A percentile compares a stretch with the other conserved stretches of the same genome.
Conservation (phyloP, 2,888 invertebrate genomes). For the Zaprionus obscuricornis region DNA sequence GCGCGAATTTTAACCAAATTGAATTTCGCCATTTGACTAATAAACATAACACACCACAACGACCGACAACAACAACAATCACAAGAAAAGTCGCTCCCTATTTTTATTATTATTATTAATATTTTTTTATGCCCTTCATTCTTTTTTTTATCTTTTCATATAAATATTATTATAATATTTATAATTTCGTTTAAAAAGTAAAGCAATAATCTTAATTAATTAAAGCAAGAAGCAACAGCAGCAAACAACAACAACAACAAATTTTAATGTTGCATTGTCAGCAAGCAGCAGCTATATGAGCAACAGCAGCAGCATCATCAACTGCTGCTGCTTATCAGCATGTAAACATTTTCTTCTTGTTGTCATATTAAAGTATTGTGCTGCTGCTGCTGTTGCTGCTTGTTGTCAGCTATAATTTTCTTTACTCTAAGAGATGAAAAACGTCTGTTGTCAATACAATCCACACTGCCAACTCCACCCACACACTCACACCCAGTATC, state of each 20-base stretch:
- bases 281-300: background rate
- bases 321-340: constrained; percentile 44
- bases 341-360: constrained; percentile 52
- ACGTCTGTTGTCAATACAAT: too few relatives aligned
- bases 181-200: too few relatives aligned
- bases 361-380: constrained; percentile 14
- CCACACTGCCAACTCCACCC: constrained; percentile 2
- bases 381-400: background rate
- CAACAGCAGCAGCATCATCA: background rate
- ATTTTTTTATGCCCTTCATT: constrained; percentile 40
- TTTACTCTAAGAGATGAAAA: too few relatives aligned
- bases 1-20: constrained; percentile 38
- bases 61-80: constrained; percentile 26
- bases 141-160: constrained; percentile 10
- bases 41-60: constrained; percentile 45
- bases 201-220: background rate
- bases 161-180: background rate
- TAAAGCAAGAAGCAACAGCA: background rate
- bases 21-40: constrained; percentile 57
- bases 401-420: constrained; percentile 8
- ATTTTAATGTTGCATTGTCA: too few relatives aligned
- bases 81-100: constrained; percentile 15
- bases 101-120: constrained; percentile 51
- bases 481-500: background rate
- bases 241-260: too few relatives aligned